Base-by-base conservation (phyloP, 2,888 invertebrate genomes). In the Plebejus anna region DNA sequence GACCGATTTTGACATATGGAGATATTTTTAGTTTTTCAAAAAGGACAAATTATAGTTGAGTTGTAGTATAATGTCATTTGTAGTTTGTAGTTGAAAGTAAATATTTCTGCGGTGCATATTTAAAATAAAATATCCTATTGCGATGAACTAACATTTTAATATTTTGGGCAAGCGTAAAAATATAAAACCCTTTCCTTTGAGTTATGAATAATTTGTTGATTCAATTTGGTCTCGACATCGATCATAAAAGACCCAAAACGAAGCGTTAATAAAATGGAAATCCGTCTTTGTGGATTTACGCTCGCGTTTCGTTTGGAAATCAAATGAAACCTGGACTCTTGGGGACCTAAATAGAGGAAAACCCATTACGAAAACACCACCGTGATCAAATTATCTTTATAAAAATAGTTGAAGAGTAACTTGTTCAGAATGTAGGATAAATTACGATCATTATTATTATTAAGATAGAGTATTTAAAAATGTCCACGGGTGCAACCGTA, bases 161-260 rank as follows among this genome's bases (percentile, higher is more conserved):
- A 66, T 66, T 66, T 66, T 16, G 5, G 32, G 66, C 32, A 32
- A 32, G 4, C 32, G 2, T 42, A 42, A n/a, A n/a, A 38, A 70
- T 70, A 42, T 36, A 70, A 70, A 70, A 66, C 32, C 71, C 71
- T 71, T 71, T 71, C 71, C 42, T 71, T 42, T 42, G 22, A 71
- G 42, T 42, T 71, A 71, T 71, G 71, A 71, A 71, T 71, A 71
- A 42, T 71, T 71, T 71, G 71, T 42, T 71, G 71, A 38, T 42
- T 42, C 71, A 71, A 71, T 71, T 42, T 42, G 28, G 42, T 71
- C 42, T 71, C 42, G 71, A 71, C n/a, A 71, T 71, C 38, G 42
- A 71, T 71, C 71, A 71, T 71, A 71, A 71, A 71, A 71, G 42
- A 71, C 71, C 71, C 71, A n/a, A 71, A 71, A 71, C 38, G 42